These are phyloP conservation scores for Leptinotarsa undecemlineata DNA, from an alignment of 1,140 invertebrate genomes.

Conservation along the genomic window DNA sequence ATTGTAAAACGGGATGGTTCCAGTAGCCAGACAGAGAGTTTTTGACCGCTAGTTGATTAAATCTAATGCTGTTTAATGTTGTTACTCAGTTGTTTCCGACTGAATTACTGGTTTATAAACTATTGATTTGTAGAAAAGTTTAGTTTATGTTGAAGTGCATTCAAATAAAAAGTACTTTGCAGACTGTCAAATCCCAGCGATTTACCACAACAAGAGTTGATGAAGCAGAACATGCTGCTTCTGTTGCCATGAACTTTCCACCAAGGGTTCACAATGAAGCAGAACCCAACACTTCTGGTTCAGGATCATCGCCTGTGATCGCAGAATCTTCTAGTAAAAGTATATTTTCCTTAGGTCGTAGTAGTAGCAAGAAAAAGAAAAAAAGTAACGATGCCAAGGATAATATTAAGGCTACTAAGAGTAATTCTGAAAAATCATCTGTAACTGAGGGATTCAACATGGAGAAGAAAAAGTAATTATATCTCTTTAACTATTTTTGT, in stretches of 20 bases:
- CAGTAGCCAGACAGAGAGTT: no score
- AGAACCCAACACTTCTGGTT: neutral
- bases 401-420: slow-evolving; percentile 15
- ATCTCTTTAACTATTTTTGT: neutral
- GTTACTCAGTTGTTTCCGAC: no score
- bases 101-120: no score
- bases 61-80: no score
- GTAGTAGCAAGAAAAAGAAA: slow-evolving; percentile 17
- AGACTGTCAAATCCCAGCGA: slow-evolving; percentile 48
- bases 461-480: slow-evolving; percentile 1
- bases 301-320: neutral
- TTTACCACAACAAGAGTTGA: slow-evolving; percentile 56
- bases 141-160: no score
- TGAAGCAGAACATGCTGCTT: slow-evolving; percentile 55
- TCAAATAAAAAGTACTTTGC: slow-evolving; percentile 6
- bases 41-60: no score
- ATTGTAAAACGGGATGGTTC: no score
- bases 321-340: slow-evolving; percentile 18
- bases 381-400: slow-evolving; percentile 15
- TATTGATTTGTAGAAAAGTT: no score
- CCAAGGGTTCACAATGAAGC: neutral
- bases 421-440: slow-evolving; percentile 18
- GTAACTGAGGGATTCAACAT: neutral
- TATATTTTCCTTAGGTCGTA: neutral
- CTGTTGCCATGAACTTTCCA: slow-evolving; percentile 31